phyloP scores from a whole-genome alignment of 2,888 invertebrate species.

The Agrotis ipsilon region DNA sequence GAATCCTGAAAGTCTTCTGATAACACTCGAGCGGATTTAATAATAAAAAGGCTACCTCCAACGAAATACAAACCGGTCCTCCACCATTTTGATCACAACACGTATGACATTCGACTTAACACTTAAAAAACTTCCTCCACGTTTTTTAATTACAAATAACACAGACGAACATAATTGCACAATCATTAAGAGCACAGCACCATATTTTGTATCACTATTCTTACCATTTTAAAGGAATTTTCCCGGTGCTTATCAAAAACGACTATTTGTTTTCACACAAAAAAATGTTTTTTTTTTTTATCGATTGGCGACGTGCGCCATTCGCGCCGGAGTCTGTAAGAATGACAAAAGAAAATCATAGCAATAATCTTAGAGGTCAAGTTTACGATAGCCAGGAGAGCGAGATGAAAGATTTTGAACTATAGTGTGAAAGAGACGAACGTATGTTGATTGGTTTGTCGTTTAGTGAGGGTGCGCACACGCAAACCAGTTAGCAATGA shows the following conservation, averaged over 20 bases:
- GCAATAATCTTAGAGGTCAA: constrained; percentile 81
- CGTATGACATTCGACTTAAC: constrained; percentile 60
- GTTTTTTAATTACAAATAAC: constrained; percentile 44
- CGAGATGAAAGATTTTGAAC: constrained; percentile 61
- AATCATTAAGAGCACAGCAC: constrained; percentile 57
- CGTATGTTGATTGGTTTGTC: constrained; percentile 60
- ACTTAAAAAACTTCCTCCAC: constrained; percentile 66
- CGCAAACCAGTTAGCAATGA: constrained; percentile 80
- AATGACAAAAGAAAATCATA: constrained; percentile 79
- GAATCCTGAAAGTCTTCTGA: constrained; percentile 28
- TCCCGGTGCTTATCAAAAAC: constrained; percentile 66
- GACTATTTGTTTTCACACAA: constrained; percentile 67
- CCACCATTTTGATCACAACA: constrained; percentile 67
- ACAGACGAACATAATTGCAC: constrained; percentile 54
- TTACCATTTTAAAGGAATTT: constrained; percentile 70
- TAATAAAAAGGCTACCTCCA: constrained; percentile 56
- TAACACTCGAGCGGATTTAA: constrained; percentile 16
- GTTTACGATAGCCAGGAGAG: constrained; percentile 80
- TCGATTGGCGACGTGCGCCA: constrained; percentile 72
- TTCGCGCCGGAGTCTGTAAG: constrained; percentile 70
- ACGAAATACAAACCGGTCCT: constrained; percentile 62
- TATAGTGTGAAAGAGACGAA: constrained; percentile 66
- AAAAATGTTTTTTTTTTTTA: constrained; percentile 62
- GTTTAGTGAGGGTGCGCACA: constrained; percentile 67
- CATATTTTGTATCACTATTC: constrained; percentile 55